phyloP scores from a whole-genome alignment of 2,888 invertebrate genomes.

The Torymus aiolomorphi region DNA sequence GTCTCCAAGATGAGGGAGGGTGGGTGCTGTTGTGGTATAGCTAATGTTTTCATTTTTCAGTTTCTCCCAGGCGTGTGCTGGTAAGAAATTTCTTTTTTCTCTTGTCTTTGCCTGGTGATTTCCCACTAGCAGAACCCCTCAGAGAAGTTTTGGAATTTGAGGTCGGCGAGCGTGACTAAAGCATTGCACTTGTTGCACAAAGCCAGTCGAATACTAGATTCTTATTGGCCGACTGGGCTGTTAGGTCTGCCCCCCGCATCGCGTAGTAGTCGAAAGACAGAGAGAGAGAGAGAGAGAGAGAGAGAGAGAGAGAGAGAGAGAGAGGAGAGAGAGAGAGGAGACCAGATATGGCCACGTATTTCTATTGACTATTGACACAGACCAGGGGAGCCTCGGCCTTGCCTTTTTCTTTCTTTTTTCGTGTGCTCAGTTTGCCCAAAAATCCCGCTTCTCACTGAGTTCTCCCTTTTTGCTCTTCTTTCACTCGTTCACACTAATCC shows the following conservation, averaged over 20 bases:
- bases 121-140: background rate
- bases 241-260: background rate
- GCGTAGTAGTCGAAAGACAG: no score
- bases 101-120: no score
- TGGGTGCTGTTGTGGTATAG: no score
- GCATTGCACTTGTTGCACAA: slow-evolving; percentile 64
- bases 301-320: no score
- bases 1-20: no score
- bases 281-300: no score
- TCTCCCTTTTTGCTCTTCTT: background rate
- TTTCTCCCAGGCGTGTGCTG: no score
- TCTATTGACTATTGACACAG: background rate
- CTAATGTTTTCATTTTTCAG: no score
- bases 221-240: slow-evolving; percentile 13
- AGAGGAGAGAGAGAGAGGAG: background rate
- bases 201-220: slow-evolving; percentile 16
- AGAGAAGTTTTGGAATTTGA: slow-evolving; percentile 31
- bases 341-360: slow-evolving; percentile 10
- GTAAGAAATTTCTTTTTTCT: no score
- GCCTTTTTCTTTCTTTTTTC: background rate
- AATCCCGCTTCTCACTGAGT: background rate
- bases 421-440: background rate
- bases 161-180: slow-evolving; percentile 46
- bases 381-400: background rate
- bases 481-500: background rate